A percentile compares a stretch with the other conserved stretches of the same genome.
phyloP scores from a whole-genome alignment of 1,140 invertebrate genomes.

The Carposina sasakii region DNA sequence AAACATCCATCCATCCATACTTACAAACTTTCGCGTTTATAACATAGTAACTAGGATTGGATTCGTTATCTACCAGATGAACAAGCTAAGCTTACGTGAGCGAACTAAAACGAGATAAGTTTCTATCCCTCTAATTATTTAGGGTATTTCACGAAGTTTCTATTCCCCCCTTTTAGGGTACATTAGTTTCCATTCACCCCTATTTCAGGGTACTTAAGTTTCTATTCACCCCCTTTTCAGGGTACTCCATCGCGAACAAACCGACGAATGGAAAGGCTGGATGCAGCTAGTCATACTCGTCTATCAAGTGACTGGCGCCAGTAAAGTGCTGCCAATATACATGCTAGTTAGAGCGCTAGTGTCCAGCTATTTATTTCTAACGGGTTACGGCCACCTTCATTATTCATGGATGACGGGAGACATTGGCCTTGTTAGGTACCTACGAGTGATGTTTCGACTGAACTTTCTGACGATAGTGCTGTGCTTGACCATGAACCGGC shows the following conservation, averaged over 20 bases:
- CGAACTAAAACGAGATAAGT: no score
- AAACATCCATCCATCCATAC: no score
- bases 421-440: slow-evolving; percentile 73
- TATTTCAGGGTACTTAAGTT: no score
- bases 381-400: slow-evolving; percentile 96
- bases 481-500: slow-evolving; percentile 96
- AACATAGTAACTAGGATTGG: no score
- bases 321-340: slow-evolving; percentile 92
- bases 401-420: slow-evolving; percentile 94
- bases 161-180: no score
- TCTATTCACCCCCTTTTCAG: slow-evolving; percentile 65
- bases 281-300: slow-evolving; percentile 96
- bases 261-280: slow-evolving; percentile 97
- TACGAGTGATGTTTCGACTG: slow-evolving; percentile 80
- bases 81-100: no score
- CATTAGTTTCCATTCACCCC: no score
- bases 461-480: slow-evolving; percentile 93
- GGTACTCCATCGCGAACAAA: slow-evolving; percentile 94
- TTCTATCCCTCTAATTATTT: no score
- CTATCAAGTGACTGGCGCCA: slow-evolving; percentile 96
- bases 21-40: no score
- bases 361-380: slow-evolving; percentile 93
- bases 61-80: no score
- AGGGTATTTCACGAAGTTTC: no score
- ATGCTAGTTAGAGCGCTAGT: slow-evolving; percentile 94